Base-by-base conservation (phyloP, 2,797 vertebrate species). In the Sebastes trivittatus region DNA sequence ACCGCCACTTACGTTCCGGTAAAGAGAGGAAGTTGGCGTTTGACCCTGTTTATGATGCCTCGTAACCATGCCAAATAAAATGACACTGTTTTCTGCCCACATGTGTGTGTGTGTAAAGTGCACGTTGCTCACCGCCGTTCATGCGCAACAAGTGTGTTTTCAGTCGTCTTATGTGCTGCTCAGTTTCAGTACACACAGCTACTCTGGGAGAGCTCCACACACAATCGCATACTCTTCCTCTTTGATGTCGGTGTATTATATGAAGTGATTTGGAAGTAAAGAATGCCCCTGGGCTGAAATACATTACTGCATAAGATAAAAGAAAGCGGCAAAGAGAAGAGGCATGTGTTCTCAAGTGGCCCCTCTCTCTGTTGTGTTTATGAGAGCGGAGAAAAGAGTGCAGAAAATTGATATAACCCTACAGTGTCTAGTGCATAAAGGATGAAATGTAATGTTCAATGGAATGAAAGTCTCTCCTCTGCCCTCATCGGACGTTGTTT, bases 201-300 rank as follows among this genome's bases (percentile, higher is more conserved):
- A 81, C 89, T 91, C 84, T 88, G 81, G 16, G 18, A 85, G 80
- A 89, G 76, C 72, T 70, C 77, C 74, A 68, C 84, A 59, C 76
- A 59, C 76, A 81, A 71, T 71, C 64, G 38, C 22, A 27, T 71
- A 72, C 63, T 79, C 66, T 62, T 81, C 58, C 62, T 85, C 75
- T 92, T 90, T 89, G 83, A 91, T 91, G 87, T 88, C 60, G 7
- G 67, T 55, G 30, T 83, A 56, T 85, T 81, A 76, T 77, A 71
- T 30, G 77, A 71, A 81, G 77, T 14, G 70, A 89, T 85, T 80
- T 74, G 67, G 76, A 85, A 66, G 75, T 69, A 64, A 80, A 81
- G 62, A 75, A 72, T 83, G 67, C 75, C 87, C 74, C 23, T 6
- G 66, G 72, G 78, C 80, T 62, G 75, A 83, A 83, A 81, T 63